Evolutionary conservation across 2,888 invertebrate genomes (phyloP).

Genomic region (Synergus umbraculus): DNA sequence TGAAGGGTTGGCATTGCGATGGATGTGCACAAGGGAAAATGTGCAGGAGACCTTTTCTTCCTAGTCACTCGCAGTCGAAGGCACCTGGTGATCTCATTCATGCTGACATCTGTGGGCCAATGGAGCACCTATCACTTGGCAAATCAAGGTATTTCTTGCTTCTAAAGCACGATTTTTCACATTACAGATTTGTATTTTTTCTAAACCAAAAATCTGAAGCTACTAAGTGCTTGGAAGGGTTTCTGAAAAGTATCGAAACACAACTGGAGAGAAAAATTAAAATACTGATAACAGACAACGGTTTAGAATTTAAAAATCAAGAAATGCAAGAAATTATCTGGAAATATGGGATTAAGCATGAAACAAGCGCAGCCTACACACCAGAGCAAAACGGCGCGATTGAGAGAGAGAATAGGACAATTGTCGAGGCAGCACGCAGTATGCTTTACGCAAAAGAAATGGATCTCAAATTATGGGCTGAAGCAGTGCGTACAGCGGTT

Average conservation of each 20-base stretch:
- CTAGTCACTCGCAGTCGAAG: not conserved
- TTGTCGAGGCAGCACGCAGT: too few species aligned
- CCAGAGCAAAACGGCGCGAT: slow-evolving; percentile 59
- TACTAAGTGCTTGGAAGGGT: too few species aligned
- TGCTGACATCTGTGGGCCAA: slow-evolving; percentile 51
- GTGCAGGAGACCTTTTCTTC: slow-evolving; percentile 13
- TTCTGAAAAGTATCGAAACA: slow-evolving; percentile 43
- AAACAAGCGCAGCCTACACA: slow-evolving; percentile 50
- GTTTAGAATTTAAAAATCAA: slow-evolving; percentile 50
- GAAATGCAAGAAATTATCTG: slow-evolving; percentile 40
- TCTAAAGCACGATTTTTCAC: slow-evolving; percentile 51
- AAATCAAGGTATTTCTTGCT: slow-evolving; percentile 44
- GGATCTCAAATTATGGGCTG: too few species aligned
- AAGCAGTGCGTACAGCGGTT: too few species aligned
- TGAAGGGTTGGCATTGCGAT: not conserved
- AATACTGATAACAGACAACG: slow-evolving; percentile 49
- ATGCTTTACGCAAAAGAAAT: too few species aligned
- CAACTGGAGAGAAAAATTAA: slow-evolving; percentile 26
- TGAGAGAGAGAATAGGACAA: too few species aligned
- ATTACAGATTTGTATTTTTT: slow-evolving; percentile 48
- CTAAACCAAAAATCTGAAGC: too few species aligned
- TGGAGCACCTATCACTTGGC: slow-evolving; percentile 45
- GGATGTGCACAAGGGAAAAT: slow-evolving; percentile 22
- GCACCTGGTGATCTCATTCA: slow-evolving; percentile 45
- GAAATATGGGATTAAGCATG: slow-evolving; percentile 50